These are phyloP conservation scores for Cryptomyrus ogoouensis DNA, from an alignment of 2,113 vertebrate genomes.

Conservation along the genomic window DNA sequence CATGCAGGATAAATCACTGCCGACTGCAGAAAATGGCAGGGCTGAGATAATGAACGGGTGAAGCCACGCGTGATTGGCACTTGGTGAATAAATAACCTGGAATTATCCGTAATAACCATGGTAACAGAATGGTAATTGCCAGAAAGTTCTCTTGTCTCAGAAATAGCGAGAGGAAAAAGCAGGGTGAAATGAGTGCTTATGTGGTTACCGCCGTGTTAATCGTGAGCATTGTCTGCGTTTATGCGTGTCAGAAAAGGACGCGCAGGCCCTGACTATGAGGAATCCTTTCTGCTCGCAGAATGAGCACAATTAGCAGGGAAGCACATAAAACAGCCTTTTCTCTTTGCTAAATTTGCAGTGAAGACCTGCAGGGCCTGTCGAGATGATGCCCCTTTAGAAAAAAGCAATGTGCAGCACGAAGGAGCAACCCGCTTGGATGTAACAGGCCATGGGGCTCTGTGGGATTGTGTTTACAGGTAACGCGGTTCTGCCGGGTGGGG, in stretches of 20 bases:
- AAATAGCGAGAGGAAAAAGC: conserved; percentile 37
- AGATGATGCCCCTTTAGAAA: conserved; percentile 28
- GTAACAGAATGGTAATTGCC: conserved; percentile 57
- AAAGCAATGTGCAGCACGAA: neutral
- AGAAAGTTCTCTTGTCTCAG: conserved; percentile 47
- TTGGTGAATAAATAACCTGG: conserved; percentile 60
- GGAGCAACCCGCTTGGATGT: neutral
- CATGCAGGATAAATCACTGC: conserved; percentile 44
- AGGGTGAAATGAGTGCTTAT: conserved; percentile 38
- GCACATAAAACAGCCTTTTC: conserved; percentile 28
- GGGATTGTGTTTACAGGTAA: neutral
- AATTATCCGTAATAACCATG: conserved; percentile 65
- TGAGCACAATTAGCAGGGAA: conserved; percentile 38
- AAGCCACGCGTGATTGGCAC: conserved; percentile 56
- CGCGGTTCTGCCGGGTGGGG: neutral
- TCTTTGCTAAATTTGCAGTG: conserved; percentile 29
- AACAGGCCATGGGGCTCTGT: neutral
- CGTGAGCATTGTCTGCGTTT: conserved; percentile 41
- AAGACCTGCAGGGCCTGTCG: conserved; percentile 16
- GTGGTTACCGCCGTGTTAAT: conserved; percentile 46
- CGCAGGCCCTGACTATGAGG: conserved; percentile 23
- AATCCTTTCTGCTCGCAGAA: conserved; percentile 34
- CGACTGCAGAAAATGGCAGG: conserved; percentile 46
- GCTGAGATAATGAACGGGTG: conserved; percentile 59
- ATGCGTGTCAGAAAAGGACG: conserved; percentile 43